Evolutionary conservation across 2,113 vertebrate species (phyloP).

Genomic region (Triplophysa rosa): DNA sequence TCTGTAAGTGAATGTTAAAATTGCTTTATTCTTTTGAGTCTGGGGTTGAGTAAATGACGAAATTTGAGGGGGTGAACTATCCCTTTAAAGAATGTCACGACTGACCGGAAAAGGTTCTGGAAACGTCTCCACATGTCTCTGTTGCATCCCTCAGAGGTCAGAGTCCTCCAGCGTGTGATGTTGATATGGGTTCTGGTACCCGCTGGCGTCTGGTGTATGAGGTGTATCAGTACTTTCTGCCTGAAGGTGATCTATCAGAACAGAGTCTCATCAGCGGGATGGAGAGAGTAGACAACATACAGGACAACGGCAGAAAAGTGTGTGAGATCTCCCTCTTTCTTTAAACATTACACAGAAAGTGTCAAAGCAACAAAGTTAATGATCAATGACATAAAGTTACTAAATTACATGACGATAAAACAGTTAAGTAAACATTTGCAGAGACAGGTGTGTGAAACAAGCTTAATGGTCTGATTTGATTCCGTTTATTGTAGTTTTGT

Average conservation of each 20-base stretch:
- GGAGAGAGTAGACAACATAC: slow-evolving; percentile 74
- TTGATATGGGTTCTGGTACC: slow-evolving; percentile 52
- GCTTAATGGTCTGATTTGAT: neutral
- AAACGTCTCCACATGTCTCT: neutral
- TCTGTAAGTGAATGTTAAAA: too few species aligned
- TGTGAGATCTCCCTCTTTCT: neutral
- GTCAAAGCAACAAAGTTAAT: too few species aligned
- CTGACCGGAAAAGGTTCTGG: too few species aligned
- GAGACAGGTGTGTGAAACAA: too few species aligned
- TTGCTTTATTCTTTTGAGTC: too few species aligned
- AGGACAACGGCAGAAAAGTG: slow-evolving; percentile 75
- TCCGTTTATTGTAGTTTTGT: neutral
- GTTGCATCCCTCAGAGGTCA: slow-evolving; percentile 68
- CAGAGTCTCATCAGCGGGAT: slow-evolving; percentile 74
- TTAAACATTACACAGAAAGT: neutral
- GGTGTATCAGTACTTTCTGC: slow-evolving; percentile 90
- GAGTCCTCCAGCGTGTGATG: slow-evolving; percentile 74
- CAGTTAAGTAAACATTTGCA: too few species aligned
- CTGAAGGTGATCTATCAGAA: slow-evolving; percentile 81
- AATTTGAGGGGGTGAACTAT: too few species aligned
- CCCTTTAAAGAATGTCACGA: neutral
- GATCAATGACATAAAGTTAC: too few species aligned
- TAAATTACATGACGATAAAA: too few species aligned
- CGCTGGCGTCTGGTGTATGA: slow-evolving; percentile 86
- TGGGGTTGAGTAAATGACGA: too few species aligned